Evolutionary conservation across 2,113 vertebrate genomes (phyloP), one percentile per base, ranked within the genome.

Genomic region (Lasiurus borealis): DNA sequence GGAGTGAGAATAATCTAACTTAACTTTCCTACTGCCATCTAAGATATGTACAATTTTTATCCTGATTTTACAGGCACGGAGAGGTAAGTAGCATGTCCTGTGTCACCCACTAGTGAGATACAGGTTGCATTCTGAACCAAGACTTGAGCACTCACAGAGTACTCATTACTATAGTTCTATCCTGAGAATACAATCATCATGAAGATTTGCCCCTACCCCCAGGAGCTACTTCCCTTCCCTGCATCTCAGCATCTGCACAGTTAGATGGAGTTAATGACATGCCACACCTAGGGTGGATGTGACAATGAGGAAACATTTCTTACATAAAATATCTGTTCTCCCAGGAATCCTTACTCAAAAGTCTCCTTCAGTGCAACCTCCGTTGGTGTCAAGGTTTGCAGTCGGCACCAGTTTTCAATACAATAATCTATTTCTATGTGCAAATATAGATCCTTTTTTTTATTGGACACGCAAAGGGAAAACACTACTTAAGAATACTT

Each of bases 181-280:
- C 14, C 18, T 4, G 5, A 10, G 78, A 59, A 31, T 9, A 19
- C 5, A 31, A 3, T 34, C 8, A 19, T 13, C 25, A 4, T 34
- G 25, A 0, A 16, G 8, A 27, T 18, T 4, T 21, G 7, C 12
- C 27, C 21, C 76, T 3, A 0, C 18, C 16, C n/a, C 29, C 0
- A 23, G 12, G 12, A 59, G 34, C 44, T 50, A 3, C 40, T 57
- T 87, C 50, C n/a, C 16, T 85, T 78, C 19, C 16, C 15, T 36
- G n/a, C 1, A 36, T 81, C 68, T 62, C 29, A 18, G 68, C 12
- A 18, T 14, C 10, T 29, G 7, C 31, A n/a, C 3, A 10, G 52
- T 16, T 4, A 54, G 66, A 44, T 21, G 48, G 23, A 27, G 8
- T 10, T 48, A 40, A 27, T 15, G 0, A 15, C 40, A 44, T 9